Percentiles rank a stretch among this genome's conserved stretches.
These are phyloP conservation scores for Chironomus tepperi DNA, from an alignment of 1,140 invertebrate species.

Conservation along the genomic window DNA sequence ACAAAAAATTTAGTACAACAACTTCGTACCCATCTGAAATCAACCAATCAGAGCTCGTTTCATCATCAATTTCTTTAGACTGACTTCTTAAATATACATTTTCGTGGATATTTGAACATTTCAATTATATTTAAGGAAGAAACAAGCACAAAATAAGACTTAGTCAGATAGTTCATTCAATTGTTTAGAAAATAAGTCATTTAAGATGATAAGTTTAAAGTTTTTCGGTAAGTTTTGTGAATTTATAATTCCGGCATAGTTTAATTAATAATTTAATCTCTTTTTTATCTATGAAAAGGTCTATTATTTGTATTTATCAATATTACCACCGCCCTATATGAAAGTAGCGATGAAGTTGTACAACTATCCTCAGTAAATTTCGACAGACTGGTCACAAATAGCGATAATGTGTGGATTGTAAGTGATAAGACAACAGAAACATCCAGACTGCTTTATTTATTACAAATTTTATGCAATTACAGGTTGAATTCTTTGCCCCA, in stretches of 20 bases:
- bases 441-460: neutral
- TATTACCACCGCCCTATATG: constrained; percentile 59
- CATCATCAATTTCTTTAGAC: neutral
- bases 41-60: neutral
- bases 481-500: constrained; percentile 33
- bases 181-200: neutral
- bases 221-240: neutral
- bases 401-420: constrained; percentile 83
- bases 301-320: neutral
- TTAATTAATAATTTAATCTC: neutral
- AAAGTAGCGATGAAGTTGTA: constrained; percentile 73
- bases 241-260: neutral
- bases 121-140: neutral
- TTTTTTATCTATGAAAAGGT: neutral
- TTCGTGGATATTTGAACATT: neutral
- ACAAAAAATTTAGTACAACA: neutral
- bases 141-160: neutral
- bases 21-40: neutral
- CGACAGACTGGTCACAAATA: constrained; percentile 71
- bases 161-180: neutral
- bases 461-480: neutral
- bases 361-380: constrained; percentile 89
- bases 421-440: neutral
- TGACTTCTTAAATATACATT: neutral
- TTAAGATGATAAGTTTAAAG: constrained; percentile 4